These are phyloP conservation scores for Camelus bactrianus DNA, from an alignment of 2,113 vertebrate genomes.

Conservation along the genomic window DNA sequence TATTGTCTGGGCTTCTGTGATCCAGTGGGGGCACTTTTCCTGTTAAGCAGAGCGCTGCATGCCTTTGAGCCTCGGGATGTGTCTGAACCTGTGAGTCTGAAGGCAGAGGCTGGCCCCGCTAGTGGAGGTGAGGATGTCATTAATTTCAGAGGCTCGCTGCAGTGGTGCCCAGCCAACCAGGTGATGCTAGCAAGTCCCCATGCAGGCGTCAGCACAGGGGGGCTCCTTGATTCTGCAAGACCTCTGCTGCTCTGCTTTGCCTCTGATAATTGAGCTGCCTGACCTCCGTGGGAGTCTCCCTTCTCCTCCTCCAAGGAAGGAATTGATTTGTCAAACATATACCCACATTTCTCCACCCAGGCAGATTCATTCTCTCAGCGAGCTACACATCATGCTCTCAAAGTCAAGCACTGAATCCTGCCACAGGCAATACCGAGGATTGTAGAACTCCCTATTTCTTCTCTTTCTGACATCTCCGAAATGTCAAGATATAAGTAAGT, in stretches of 20 bases:
- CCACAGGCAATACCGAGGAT: neutral
- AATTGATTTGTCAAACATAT: conserved; percentile 77
- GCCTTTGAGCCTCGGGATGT: neutral
- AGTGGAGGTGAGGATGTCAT: neutral
- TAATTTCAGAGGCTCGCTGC: conserved; percentile 20
- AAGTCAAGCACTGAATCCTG: conserved; percentile 66
- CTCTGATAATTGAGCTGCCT: conserved; percentile 63
- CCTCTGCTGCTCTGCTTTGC: conserved; percentile 19
- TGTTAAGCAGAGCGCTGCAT: neutral
- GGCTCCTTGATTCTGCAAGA: neutral
- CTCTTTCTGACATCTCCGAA: conserved; percentile 71
- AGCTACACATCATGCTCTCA: conserved; percentile 61
- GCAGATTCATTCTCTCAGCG: conserved; percentile 61
- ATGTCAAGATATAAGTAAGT: conserved; percentile 70
- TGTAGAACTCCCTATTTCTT: conserved; percentile 69
- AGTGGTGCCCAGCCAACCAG: neutral
- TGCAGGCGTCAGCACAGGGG: accelerated
- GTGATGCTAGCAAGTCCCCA: neutral
- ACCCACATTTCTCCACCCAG: neutral
- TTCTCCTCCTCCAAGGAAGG: conserved; percentile 35
- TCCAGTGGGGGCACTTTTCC: neutral
- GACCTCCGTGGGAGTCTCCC: conserved; percentile 47
- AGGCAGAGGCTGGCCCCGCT: neutral
- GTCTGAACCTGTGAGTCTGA: neutral
- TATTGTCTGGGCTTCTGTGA: neutral